Evolutionary conservation across 2,113 vertebrate genomes (phyloP), one percentile per base, ranked within the genome.

Genomic region (Sminthopsis crassicaudata): DNA sequence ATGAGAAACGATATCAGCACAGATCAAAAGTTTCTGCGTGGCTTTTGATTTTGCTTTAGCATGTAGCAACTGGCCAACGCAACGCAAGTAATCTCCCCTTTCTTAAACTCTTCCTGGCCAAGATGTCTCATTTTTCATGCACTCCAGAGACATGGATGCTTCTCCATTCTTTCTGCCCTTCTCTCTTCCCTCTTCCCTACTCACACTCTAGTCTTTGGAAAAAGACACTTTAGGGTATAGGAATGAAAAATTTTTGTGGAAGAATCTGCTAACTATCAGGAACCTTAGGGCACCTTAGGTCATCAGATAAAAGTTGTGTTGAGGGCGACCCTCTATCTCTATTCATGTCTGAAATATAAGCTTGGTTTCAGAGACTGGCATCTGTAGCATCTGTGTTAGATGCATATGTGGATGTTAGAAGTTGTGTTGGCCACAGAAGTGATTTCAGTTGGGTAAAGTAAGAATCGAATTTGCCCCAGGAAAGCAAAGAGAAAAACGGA

Each of bases 1-100:
- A 99, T 3, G 98, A 84, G 92, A 67, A 96, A 16, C 46, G 11
- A 24, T 52, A 46, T 30, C 36, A 2, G 91, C 30, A 91, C 94
- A 90, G 91, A 57, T 24, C 23, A 23, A 10, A 53, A 25, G 54
- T 46, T 54, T 8, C 60, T 22, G 48, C 36, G 1, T 90, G 19
- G 30, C 24, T 3, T 96, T n/a, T 53, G 88, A 24, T 36, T 84
- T 51, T 7, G 4, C 3, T 57, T 67, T 46, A 53, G 14, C n/a
- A 3, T 1, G 36, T 26, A 57, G 9, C 90, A 93, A 93, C 51
- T 27, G 89, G 89, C 90, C 53, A 3, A 36, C 22, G 93, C 22
- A 26, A 0, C 60, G 30, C 60, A 90, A 55, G 91, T 54, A 5
- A 92, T n/a, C 3, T 2, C 93, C 51, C 88, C 92, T 90, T 9